phyloP scores from a whole-genome alignment of 2,797 vertebrate species.

The Phoxinus dragarum region DNA sequence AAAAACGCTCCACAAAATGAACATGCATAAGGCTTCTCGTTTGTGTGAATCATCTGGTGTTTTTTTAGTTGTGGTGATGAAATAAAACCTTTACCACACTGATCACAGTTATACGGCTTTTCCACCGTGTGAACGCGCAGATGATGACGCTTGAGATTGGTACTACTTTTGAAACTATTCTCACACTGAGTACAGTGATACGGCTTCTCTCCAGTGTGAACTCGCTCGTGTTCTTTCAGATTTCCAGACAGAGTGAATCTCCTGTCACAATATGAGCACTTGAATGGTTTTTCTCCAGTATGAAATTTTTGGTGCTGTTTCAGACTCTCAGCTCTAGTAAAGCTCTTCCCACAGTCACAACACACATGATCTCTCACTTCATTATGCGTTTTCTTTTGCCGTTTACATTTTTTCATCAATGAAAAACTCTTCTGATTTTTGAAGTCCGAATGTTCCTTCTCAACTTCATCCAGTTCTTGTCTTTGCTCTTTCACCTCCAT shows the following conservation, averaged over 20 bases:
- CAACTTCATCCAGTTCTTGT: background rate
- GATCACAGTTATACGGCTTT: background rate
- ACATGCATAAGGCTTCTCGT: background rate
- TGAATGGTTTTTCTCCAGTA: background rate
- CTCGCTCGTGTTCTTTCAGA: background rate
- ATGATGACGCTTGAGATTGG: background rate
- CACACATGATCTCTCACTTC: background rate
- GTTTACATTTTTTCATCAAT: background rate
- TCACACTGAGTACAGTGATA: background rate
- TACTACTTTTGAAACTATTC: background rate
- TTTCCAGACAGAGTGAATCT: background rate
- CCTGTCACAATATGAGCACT: background rate
- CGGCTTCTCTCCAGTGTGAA: background rate
- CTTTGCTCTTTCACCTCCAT: background rate
- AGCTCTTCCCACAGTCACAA: background rate
- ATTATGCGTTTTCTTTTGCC: background rate
- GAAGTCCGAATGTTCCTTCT: background rate
- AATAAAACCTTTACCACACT: background rate
- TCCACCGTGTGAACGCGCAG: background rate
- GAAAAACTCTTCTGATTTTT: background rate
- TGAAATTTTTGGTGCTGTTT: background rate
- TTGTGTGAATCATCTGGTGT: background rate
- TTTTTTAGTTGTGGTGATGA: background rate
- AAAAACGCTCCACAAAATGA: background rate
- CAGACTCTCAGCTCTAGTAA: background rate